Evolutionary conservation across 2,797 vertebrate genomes (phyloP), one percentile per base, ranked within the genome.

Genomic region (Lindbergichthys nudifrons): DNA sequence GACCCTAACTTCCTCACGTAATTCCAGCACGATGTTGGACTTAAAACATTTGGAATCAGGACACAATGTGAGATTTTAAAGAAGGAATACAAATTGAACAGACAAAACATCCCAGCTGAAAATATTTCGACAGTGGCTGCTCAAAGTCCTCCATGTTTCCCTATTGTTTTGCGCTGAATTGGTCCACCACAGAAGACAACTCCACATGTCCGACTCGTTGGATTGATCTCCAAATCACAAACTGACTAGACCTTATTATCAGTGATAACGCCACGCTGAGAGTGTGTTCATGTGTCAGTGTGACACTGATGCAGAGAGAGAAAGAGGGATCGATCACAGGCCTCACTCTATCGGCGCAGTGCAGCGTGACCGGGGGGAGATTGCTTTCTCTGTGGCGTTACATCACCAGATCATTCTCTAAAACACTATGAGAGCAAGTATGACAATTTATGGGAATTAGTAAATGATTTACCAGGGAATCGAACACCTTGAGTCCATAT

Each of bases 401-500:
- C 79, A 80, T 80, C 68, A 71, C 72, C 39, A 10, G 26, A 60
- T 82, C 70, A 72, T 60, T 73, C 71, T 50, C 50, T 61, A 39
- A 14, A 63, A 65, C 21, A 0, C 9, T 14, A 60, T 41, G 53
- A 36, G 67, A 58, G 13, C 47, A 16, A 5, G 56, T 5, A 39
- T 13, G 57, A 77, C 50, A 30, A 11, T 21, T 11, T 36, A n/a
- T 30, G 19, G 12, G 16, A 39, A 47, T 36, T 8, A 32, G 43
- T 52, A 1, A 14, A 52, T 15, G 47, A 43, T 4, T 2, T 88
- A 99, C 98, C 95, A 99, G 95, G 70, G 95, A 98, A 84, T 99
- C 97, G 83, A 99, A 99, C 57, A 99, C 98, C 89, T 98, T 98
- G 10, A 98, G 97, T 2, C 97, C 96, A 48, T 97, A 98, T 93